Evolutionary conservation across 2,888 invertebrate genomes (phyloP).

Genomic region (Rhabditoides inermis): DNA sequence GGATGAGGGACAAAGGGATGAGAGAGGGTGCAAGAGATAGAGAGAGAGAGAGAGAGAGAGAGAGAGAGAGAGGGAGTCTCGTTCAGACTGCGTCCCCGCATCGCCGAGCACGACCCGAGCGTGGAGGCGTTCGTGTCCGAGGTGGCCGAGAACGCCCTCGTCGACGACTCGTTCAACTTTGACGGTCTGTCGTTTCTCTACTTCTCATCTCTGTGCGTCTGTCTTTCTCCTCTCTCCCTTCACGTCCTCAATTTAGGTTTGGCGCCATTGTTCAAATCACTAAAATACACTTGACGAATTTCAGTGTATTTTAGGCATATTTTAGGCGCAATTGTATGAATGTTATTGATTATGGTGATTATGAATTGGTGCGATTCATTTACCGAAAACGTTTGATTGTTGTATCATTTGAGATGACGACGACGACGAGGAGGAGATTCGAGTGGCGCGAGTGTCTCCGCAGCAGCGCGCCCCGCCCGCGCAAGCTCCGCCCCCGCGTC

Average conservation of each 20-base stretch:
- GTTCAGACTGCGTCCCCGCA: slow-evolving; percentile 16
- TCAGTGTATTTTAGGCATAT: not conserved
- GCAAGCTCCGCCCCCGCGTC: not conserved
- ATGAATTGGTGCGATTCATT: too few species aligned
- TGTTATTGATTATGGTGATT: too few species aligned
- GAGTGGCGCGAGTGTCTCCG: slow-evolving; percentile 5
- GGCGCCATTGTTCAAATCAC: too few species aligned
- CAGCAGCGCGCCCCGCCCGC: not conserved
- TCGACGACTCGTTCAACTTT: slow-evolving; percentile 16
- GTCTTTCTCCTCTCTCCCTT: not conserved
- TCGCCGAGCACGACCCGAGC: slow-evolving; percentile 11
- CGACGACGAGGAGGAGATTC: too few species aligned
- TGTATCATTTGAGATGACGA: slow-evolving; percentile 14
- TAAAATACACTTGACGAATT: not conserved
- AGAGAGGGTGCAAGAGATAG: too few species aligned
- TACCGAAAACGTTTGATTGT: not conserved
- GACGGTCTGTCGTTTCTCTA: slow-evolving; percentile 11
- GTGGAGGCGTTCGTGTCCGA: slow-evolving; percentile 2
- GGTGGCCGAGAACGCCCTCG: slow-evolving; percentile 13
- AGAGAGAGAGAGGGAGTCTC: too few species aligned
- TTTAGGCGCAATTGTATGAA: too few species aligned
- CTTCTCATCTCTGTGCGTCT: not conserved
- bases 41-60: too few species aligned
- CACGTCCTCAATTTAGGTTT: too few species aligned
- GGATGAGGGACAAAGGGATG: too few species aligned